Base-by-base conservation (phyloP, 1,140 invertebrate genomes). In the Trialeurodes vaporariorum region DNA sequence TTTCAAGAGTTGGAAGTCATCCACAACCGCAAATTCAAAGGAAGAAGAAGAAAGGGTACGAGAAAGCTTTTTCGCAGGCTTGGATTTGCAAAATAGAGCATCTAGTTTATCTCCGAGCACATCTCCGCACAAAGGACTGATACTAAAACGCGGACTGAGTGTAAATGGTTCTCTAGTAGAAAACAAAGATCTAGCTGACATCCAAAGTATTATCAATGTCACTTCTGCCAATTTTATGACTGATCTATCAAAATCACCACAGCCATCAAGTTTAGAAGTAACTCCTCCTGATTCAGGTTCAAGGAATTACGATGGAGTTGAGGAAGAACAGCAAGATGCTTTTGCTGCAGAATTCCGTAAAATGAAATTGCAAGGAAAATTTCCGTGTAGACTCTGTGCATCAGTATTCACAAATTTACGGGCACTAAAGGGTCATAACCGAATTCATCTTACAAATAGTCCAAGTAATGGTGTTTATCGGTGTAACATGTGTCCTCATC, bases 401-500 rank as follows among this genome's bases (percentile, higher is more conserved):
- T 85, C 87, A 0, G 85, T 92, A 1, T 95, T 94, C 72, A 90
- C 91, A 0, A 96, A 94, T 75, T 79, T 95, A n/a, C 82, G 92
- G 12, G 91, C 92, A 0, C 79, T 95, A 0, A 94, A 94, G 76
- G 92, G 91, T 0, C 94, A 96, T 76, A 93, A 93, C 73, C 81
- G 89, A 25, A 84, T 88, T 0, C 90, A 93, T 75, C 78, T 91
- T 68, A 83, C 86, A 0, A 81, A 81, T 0, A 83, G 89, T 71
- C 86, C 88, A 62, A 70, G 74, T 66, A 64, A 74, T 72, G 49
- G 73, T 12, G 82, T 81, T 34, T 96, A 94, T 75, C 86, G 90
- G 5, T 98, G 95, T 78, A 93, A 93, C 73, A 90, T 97, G 84
- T 98, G 95, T 72, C 85, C 91, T 1, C 94, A 92, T 77, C 86